Evolutionary conservation across 2,888 invertebrate species (phyloP), one percentile per base, ranked within the genome.

Genomic region (Nemotelus nigrinus): DNA sequence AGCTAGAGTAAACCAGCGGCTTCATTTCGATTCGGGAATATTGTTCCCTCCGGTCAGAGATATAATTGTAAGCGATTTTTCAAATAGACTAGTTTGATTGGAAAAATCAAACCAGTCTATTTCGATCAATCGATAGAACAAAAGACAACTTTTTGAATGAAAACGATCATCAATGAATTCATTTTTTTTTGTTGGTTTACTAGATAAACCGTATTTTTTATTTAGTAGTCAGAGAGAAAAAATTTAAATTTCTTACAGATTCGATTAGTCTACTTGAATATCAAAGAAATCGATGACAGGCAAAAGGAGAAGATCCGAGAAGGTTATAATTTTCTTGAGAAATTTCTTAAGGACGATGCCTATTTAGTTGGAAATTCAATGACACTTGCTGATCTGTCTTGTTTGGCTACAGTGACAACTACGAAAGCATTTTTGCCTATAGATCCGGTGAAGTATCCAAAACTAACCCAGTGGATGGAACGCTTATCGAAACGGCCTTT

Each of bases 11-110:
- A 85, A 87, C 82, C 86, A 87, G 60, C 84, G 87, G 0, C 75
- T 87, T 53, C 84, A 86, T 80, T 87, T 86, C 76, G 87, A 87
- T 47, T 82, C 85, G 2, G 85, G 85, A 55, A 83, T 85, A 0
- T 67, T 86, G 4, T 87, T 85, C 75, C 81, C 83, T 10, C 82
- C 84, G 8, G 55, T 87, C 2, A 2, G 48, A 2, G 68, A 44
- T 3, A 45, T 77, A 53, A 6, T 58, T 45, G 77, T 77, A 77
- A 47, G 77, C 7, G 58, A 10, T 43, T 8, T 5, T 65, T 41
- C 1, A n/a, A 6, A 53, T 10, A 6, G 10, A 10, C 53, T 8
- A 1, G 10, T 53, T 53, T 53, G 1, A 8, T 6, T 53, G 53
- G 1, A 53, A 53, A 53, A 53, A 53, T 53, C 10, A 53, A 53